Conservation (phyloP, 2,113 vertebrate species). For the Uria lomvia region DNA sequence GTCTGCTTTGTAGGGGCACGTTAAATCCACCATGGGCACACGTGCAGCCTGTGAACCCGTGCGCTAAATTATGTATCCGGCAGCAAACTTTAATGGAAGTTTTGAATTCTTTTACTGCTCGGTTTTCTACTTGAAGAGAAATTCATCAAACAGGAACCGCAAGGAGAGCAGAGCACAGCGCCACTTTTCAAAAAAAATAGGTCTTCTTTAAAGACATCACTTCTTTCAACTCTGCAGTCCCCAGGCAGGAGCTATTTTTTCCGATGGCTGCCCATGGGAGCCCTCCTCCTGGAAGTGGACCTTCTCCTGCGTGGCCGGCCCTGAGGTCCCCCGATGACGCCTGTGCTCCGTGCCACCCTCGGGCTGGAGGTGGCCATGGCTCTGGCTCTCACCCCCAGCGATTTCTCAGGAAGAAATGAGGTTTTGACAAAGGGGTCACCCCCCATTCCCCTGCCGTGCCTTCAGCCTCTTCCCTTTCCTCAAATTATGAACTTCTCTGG, state of each 20-base stretch:
- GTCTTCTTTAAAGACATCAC: background rate
- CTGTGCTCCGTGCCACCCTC: accelerated
- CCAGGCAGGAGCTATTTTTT: background rate
- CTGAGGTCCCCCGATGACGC: accelerated
- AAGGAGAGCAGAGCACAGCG: background rate
- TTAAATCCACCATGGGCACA: background rate
- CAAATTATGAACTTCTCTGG: background rate
- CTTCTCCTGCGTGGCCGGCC: background rate
- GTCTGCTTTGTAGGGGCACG: background rate
- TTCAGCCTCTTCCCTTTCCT: background rate
- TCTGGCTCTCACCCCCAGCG: background rate
- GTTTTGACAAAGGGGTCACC: background rate
- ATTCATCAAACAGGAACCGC: background rate
- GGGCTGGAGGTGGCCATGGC: background rate
- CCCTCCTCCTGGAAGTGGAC: background rate
- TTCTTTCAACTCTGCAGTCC: background rate
- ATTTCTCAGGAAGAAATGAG: accelerated
- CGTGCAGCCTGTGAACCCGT: accelerated
- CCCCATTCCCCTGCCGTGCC: accelerated
- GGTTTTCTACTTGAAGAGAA: background rate
- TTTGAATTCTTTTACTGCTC: background rate
- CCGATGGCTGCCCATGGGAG: background rate
- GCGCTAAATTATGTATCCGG: background rate
- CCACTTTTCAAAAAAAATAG: background rate
- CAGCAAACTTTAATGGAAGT: background rate